Base-by-base conservation (phyloP, 2,113 vertebrate genomes). In the Phalacrocorax carbo region DNA sequence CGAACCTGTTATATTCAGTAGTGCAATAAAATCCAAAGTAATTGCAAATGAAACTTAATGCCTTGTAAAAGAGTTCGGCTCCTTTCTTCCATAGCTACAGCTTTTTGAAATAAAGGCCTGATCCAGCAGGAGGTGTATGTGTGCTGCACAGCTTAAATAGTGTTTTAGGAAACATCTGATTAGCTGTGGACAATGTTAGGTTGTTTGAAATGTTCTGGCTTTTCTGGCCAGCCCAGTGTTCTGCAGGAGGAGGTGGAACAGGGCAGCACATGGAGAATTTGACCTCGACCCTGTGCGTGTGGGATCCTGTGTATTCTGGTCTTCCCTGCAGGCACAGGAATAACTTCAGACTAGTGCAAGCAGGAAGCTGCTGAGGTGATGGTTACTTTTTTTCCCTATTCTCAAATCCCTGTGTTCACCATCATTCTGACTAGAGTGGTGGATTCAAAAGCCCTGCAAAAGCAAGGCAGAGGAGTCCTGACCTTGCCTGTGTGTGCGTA, bases 21-120 rank as follows among this genome's bases (percentile, higher is more conserved):
- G 92, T 89, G 89, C 96, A 94, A 88, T 97, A 97, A 97, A 97
- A 97, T 88, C 80, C 48, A 22, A 49, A 96, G 95, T 97, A 97
- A 97, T 97, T 96, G 92, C 90, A 96, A 97, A 97, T 97, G 97
- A 97, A 97, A 97, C 96, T 96, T 94, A 97, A 97, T 96, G 93
- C 97, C 97, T 97, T 97, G 96, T 97, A 97, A 97, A 97, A 96
- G 86, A 85, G 68, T 68, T 91, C 61, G 49, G 90, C 76, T 96
- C 64, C 71, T 40, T 86, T 66, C 89, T 92, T 17, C 48, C 2
- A 2, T 82, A 15, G 86, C 83, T 76, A 15, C 15, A 30, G 86
- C 77, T 71, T 69, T 58, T 86, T n/a, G 86, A 87, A 82, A 25
- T 81, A 5, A 93, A 86, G 79, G 75, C 38, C 7, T 48, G 91